Conservation (phyloP, 2,888 invertebrate species). For the Microctonus aethiopoides region DNA sequence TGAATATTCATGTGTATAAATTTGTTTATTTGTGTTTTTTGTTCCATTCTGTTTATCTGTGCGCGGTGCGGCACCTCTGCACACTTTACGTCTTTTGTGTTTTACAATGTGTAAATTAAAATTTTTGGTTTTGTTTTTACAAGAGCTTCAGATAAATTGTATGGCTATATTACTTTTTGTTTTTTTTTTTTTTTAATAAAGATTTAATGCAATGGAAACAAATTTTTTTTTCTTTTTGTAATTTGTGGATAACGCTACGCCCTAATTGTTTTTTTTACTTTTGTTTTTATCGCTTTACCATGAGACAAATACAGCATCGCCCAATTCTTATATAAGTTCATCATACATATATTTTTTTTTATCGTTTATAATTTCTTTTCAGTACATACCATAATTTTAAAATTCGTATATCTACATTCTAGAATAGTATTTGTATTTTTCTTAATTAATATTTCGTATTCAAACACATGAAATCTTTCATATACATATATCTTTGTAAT, state of each 20-base stretch:
- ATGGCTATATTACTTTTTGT: background rate
- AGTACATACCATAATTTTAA: background rate
- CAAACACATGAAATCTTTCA: background rate
- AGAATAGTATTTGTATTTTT: slow-evolving; percentile 12
- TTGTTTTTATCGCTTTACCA: background rate
- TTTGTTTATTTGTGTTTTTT: slow-evolving; percentile 21
- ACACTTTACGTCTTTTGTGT: background rate
- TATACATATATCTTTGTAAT: background rate
- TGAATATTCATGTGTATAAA: slow-evolving; percentile 14
- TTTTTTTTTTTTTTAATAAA: background rate
- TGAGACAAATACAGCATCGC: background rate
- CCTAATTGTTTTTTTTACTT: slow-evolving; percentile 1
- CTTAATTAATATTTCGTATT: background rate
- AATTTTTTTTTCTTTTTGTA: background rate
- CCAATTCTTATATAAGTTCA: background rate
- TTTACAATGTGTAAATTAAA: background rate
- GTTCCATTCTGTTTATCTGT: background rate
- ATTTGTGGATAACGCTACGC: background rate
- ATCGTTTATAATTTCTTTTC: background rate
- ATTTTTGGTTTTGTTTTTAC: background rate
- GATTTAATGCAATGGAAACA: background rate
- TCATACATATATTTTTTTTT: background rate
- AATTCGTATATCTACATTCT: slow-evolving; percentile 37
- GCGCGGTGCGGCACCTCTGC: background rate
- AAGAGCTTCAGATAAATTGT: background rate